Evolutionary conservation across 2,888 invertebrate species (phyloP).

Genomic region (Sphaerolaimus hirsutus): DNA sequence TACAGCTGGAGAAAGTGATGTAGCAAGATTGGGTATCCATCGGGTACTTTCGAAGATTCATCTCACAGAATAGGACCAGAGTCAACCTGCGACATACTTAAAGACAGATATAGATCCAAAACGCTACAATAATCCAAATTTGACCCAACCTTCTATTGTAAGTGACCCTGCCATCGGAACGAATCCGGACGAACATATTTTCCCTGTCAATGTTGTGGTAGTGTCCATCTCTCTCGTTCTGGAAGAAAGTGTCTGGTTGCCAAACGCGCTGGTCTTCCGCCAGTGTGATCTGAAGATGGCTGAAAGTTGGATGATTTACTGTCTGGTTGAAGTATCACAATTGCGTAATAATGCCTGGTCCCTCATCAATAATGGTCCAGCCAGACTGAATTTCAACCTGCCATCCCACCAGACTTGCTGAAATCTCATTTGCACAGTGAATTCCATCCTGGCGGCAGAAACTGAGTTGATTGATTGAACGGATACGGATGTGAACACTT

Average conservation of each 20-base stretch:
- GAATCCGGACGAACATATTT: constrained; percentile 18
- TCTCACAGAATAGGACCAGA: constrained; percentile 20
- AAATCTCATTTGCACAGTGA: too few relatives aligned
- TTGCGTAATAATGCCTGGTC: too few relatives aligned
- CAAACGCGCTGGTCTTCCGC: constrained; percentile 18
- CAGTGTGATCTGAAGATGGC: constrained; percentile 16
- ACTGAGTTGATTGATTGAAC: too few relatives aligned
- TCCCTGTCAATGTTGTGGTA: constrained; percentile 9
- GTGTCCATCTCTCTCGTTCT: constrained; percentile 6
- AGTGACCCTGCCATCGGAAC: constrained; percentile 19
- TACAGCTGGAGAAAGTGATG: constrained; percentile 23
- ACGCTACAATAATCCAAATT: too few relatives aligned
- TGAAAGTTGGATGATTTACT: too few relatives aligned
- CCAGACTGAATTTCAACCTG: too few relatives aligned
- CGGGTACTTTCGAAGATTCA: constrained; percentile 21
- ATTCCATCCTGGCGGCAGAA: too few relatives aligned
- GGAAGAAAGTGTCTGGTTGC: constrained; percentile 13
- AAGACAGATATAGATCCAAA: too few relatives aligned
- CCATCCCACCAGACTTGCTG: too few relatives aligned
- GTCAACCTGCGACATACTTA: constrained; percentile 17
- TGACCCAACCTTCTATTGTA: constrained; percentile 15
- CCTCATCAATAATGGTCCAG: too few relatives aligned
- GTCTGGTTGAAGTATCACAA: too few relatives aligned
- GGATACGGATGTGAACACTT: too few relatives aligned
- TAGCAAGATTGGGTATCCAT: constrained; percentile 23